Evolutionary conservation across 2,888 invertebrate species (phyloP), one percentile per base, ranked within the genome.

Genomic region (Harpalus rubripes): DNA sequence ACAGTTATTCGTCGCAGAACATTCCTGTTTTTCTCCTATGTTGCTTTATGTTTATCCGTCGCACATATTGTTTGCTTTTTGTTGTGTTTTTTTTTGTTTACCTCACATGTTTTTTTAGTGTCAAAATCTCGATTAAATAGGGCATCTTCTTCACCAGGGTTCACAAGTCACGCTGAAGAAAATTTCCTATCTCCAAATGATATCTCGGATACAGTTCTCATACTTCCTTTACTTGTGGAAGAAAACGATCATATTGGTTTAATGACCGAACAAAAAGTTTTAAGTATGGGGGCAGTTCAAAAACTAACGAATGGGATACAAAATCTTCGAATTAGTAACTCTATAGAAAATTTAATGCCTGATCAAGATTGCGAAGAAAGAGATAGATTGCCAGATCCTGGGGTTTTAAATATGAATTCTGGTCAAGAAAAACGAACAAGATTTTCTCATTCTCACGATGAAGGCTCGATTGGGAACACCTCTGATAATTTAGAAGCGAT

Each of bases 401-500:
- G 88, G 58, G 90, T 91, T 2, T 89, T 91, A 44, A 89, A 91
- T 32, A 90, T 91, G 52, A 89, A 81, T 88, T 88, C 80, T 88
- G 91, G 93, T 6, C 92, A 91, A 85, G 93, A 93, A 88, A 95
- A 95, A 88, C 91, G 94, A 0, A 93, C 94, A 10, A 91, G 94
- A n/a, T 98, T 98, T 91, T 97, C 97, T 0, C 92, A 96, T 72
- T 97, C 96, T 0, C 96, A 96, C 89, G 98, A 98, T 89, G 98
- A 98, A 91, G 98, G 97, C 22, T 98, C 96, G 0, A 95, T 97
- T 84, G 97, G 97, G 12, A 98, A 97, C 89, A 96, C 97, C 0
- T 98, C 98, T 4, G 98, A 98, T 90, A 98, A 98, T 91, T 92
- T 98, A 87, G 98, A 98, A 91, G 98, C 97, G 0, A 97, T 98